Evolutionary conservation across 2,888 invertebrate species (phyloP), one percentile per base, ranked within the genome.

Genomic region (Ypsolopha scabrella): DNA sequence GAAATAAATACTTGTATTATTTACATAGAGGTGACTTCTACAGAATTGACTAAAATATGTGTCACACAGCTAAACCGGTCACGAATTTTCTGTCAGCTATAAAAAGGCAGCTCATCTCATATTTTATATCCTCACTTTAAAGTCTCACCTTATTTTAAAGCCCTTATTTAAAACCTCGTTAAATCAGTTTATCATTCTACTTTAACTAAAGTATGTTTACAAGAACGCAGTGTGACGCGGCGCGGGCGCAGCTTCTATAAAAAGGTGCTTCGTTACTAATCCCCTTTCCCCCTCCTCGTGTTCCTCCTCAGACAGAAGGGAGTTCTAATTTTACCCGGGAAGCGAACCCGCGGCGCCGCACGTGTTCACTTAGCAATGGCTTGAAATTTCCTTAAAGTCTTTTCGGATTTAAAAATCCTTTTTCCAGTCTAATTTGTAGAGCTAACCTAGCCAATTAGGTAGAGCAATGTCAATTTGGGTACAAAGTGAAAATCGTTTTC

Each of bases 191-290:
- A 75, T 76, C 69, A 71, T 65, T 63, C 55, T 48, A 53, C 54
- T 62, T 56, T 59, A 59, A 61, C 56, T 57, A 57, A 61, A 64
- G 65, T 65, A 60, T 63, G 65, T 67, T 65, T 68, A 68, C 63
- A 63, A 75, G 77, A 75, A 72, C 72, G 70, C 67, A 68, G 62
- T 60, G 63, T 60, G 65, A 66, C 60, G 61, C 60, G 60, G 62
- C 70, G 67, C 64, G 68, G 72, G 63, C 72, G 68, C 68, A 68
- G 75, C 64, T 73, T 80, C 83, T 85, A 85, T 82, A 85, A 83
- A 85, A 83, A 85, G 83, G 80, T 70, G 70, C 75, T 80, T 75
- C 78, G 75, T 74, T 72, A 72, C 73, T 68, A 70, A 70, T 70
- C 67, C 67, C 63, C 61, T 39, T 57, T 60, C 61, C 64, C 63